Conservation (phyloP, 2,888 invertebrate species). For the Oxytorus armatus region DNA sequence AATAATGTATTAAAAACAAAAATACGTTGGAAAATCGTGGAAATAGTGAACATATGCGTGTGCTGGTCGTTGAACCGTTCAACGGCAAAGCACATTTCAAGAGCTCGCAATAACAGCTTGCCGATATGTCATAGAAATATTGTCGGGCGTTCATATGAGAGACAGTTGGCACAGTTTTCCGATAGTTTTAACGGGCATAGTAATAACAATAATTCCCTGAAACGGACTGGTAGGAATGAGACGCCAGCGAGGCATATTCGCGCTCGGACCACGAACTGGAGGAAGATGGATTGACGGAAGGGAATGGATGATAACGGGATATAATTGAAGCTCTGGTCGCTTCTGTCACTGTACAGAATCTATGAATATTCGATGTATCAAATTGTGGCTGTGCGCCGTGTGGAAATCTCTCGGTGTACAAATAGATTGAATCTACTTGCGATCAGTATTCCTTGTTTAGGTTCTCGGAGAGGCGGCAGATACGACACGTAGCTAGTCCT, state of each 20-base stretch:
- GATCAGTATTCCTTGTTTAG: too few species aligned
- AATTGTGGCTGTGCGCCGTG: neutral
- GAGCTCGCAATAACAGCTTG: slow-evolving; percentile 7
- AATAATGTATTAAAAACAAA: too few species aligned
- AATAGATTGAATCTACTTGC: slow-evolving; percentile 4
- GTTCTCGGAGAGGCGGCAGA: neutral
- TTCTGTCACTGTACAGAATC: neutral
- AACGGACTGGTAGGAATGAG: neutral
- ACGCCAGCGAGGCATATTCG: neutral
- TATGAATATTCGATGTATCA: slow-evolving; percentile 26
- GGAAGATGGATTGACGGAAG: slow-evolving; percentile 28
- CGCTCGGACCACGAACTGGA: slow-evolving; percentile 12
- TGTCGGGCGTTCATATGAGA: slow-evolving; percentile 24
- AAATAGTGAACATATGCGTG: neutral
- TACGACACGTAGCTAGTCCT: neutral
- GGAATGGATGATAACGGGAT: slow-evolving; percentile 36
- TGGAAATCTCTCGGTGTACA: neutral
- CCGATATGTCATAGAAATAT: slow-evolving; percentile 53
- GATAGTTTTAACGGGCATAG: slow-evolving; percentile 17
- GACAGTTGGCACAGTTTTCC: slow-evolving; percentile 55
- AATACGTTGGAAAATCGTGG: too few species aligned
- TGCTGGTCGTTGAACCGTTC: neutral
- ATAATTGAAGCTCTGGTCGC: slow-evolving; percentile 14
- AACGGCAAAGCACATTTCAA: slow-evolving; percentile 1
- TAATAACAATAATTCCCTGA: slow-evolving; percentile 4